Conservation (phyloP, 2,888 invertebrate species). For the Drosophila formosana region DNA sequence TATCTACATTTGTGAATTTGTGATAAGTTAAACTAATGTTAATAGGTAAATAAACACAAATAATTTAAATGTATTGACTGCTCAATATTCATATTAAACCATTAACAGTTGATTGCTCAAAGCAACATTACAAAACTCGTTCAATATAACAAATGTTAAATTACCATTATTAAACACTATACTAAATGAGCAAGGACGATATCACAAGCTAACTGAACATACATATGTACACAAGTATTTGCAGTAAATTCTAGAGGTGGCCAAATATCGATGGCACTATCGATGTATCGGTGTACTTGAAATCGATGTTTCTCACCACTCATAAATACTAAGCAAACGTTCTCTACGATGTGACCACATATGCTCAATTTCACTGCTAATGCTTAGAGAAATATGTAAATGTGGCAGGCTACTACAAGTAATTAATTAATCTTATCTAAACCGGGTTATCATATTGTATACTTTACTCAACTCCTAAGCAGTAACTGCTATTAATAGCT, state of each 20-base stretch:
- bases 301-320: neutral
- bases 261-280: neutral
- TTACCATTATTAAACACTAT: constrained; percentile 25
- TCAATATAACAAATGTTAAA: neutral
- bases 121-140: neutral
- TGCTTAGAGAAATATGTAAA: too few relatives aligned
- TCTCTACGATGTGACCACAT: too few relatives aligned
- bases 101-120: neutral
- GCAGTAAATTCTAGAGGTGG: neutral
- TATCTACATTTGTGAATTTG: neutral
- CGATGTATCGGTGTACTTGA: neutral
- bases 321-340: too few relatives aligned
- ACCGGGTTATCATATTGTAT: neutral
- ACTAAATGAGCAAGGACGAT: constrained; percentile 2
- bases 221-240: constrained; percentile 3
- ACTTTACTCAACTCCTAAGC: neutral
- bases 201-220: constrained; percentile 10
- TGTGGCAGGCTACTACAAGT: too few relatives aligned
- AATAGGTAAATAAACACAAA: neutral
- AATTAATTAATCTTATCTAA: neutral
- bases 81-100: neutral
- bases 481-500: neutral
- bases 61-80: neutral
- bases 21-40: neutral
- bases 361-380: too few relatives aligned